Evolutionary conservation across 2,113 vertebrate species (phyloP), one percentile per base, ranked within the genome.

Genomic region (Ochotona curzoniae): DNA sequence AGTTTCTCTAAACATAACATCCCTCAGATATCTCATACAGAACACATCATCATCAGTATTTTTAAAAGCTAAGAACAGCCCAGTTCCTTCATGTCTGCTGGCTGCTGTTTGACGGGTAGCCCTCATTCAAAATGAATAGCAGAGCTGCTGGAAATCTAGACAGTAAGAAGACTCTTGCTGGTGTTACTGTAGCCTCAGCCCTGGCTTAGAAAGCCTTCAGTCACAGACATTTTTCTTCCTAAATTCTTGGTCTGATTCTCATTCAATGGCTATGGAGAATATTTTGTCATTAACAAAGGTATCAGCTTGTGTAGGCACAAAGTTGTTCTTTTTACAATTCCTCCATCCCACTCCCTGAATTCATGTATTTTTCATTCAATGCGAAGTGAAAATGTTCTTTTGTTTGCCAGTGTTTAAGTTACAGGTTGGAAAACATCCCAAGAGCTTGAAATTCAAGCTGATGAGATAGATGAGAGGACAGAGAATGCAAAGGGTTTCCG

Each of bases 1-100:
- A 98, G 75, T 86, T 97, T 97, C 90, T 95, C 85, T 95, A 98
- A 97, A 35, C 88, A 97, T 89, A 97, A 92, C 98, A 98, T 97
- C 64, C 49, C 93, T 96, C 78, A 85, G 93, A 83, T 38, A 64
- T 81, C 17, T 87, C 44, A 7, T 0, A 5, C 17, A 25, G 35
- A 54, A 70, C 30, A 51, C 47, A 63, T 83, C 66, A 71, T 87
- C 74, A 74, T 61, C 49, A 91, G 60, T 91, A n/a, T n/a, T 81
- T 75, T 49, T 54, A 13, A 71, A 64, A 79, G 32, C 64, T 85
- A 21, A 7, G 15, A 32, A 51, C 70, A 89, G 64, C 20, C 47
- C 32, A 30, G 7, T 51, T 64, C 14, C 21, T 75, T 83, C 35
- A 26, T 38, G 54, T 76, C 60, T 57, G 35, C 83, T 60, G 44